Percentiles rank a stretch among this genome's conserved stretches.
Conservation (phyloP, 1,140 invertebrate species). For the Dinothrombium tinctorium region DNA sequence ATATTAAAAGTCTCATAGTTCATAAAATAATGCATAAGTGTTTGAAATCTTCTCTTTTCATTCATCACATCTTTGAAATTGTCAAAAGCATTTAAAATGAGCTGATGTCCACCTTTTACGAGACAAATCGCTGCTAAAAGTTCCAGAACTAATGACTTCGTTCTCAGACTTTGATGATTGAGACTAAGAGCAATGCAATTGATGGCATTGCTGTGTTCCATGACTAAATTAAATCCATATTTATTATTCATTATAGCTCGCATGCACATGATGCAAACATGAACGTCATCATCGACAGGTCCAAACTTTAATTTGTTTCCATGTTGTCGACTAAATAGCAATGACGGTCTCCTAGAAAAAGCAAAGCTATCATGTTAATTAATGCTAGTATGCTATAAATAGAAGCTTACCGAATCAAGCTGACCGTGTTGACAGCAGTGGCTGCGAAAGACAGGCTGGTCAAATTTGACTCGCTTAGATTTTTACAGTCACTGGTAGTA, state of each 20-base stretch:
- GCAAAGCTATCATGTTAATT: not conserved
- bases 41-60: conserved; percentile 76
- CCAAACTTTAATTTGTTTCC: conserved; percentile 72
- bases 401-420: not conserved
- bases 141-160: conserved; percentile 87
- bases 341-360: conserved; percentile 11
- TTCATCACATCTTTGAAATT: conserved; percentile 75
- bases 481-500: not conserved
- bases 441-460: not conserved
- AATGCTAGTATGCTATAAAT: not conserved
- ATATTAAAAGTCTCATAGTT: conserved; percentile 92
- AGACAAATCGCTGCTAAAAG: conserved; percentile 73
- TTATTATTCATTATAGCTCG: conserved; percentile 99
- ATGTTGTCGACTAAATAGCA: conserved; percentile 14
- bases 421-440: not conserved
- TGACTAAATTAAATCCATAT: conserved; percentile 97
- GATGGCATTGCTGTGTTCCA: conserved; percentile 88
- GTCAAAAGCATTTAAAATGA: conserved; percentile 87
- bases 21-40: conserved; percentile 90
- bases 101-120: conserved; percentile 92
- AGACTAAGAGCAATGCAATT: conserved; percentile 92
- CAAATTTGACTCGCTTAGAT: not conserved
- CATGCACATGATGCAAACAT: conserved; percentile 96
- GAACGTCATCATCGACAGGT: conserved; percentile 90
- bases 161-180: conserved; percentile 85